Evolutionary conservation across 2,113 vertebrate species (phyloP).

Genomic region (Odobenus rosmarus): DNA sequence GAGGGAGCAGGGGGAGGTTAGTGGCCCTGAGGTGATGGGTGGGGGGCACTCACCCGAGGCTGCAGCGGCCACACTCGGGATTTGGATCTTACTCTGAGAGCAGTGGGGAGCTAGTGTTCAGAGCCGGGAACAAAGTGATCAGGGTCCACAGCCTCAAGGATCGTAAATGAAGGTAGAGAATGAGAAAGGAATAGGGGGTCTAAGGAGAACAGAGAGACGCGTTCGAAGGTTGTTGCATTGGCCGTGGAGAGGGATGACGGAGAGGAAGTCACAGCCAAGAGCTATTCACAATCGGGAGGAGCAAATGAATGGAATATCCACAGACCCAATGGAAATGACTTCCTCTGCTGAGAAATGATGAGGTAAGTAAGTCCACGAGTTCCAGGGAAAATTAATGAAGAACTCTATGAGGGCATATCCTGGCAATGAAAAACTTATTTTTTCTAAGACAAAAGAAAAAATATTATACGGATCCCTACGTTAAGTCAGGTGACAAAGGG

Average conservation of each 20-base stretch:
- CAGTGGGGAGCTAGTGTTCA: not conserved
- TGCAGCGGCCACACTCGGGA: fast-evolving
- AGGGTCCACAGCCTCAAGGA: not conserved
- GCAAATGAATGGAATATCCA: not conserved
- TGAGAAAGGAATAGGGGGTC: not conserved
- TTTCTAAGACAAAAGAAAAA: not conserved
- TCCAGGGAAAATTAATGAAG: slow-evolving; percentile 44
- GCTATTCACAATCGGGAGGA: not conserved
- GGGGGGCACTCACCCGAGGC: not conserved
- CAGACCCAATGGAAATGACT: slow-evolving; percentile 3
- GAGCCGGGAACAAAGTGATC: not conserved
- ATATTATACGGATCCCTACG: not conserved
- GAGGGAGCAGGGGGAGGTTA: not conserved
- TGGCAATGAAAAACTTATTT: not conserved
- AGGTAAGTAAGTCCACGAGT: not conserved
- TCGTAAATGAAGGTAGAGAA: not conserved
- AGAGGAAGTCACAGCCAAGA: not conserved
- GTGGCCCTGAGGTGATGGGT: not conserved
- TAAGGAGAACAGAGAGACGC: not conserved
- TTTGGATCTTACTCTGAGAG: not conserved
- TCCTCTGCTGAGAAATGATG: slow-evolving; percentile 24
- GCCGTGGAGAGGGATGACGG: not conserved
- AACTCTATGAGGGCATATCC: not conserved
- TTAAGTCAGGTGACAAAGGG: not conserved
- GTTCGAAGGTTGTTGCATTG: not conserved